Percentiles rank a stretch among this genome's conserved stretches.
Conservation (phyloP, 2,113 vertebrate species). For the Spheniscus mendiculus region DNA sequence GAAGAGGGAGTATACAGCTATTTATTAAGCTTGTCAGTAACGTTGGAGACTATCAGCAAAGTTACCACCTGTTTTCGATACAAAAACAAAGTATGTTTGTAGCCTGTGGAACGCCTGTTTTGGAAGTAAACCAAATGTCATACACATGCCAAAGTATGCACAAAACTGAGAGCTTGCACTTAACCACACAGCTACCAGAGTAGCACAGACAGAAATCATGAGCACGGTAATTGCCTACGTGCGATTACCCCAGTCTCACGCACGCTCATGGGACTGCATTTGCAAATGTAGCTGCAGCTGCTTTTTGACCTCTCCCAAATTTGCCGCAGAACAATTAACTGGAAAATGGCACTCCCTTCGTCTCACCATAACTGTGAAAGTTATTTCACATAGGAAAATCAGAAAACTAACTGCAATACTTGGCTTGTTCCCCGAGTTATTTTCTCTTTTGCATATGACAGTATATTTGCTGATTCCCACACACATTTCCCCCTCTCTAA, state of each 20-base stretch:
- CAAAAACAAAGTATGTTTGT: background rate
- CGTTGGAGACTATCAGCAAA: background rate
- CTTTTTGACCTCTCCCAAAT: background rate
- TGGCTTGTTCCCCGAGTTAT: background rate
- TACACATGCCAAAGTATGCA: rapidly evolving
- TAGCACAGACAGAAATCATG: no score
- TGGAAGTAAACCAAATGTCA: background rate
- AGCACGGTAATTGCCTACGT: background rate
- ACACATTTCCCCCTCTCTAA: background rate
- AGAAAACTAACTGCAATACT: background rate
- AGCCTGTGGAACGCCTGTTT: background rate
- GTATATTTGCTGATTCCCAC: background rate
- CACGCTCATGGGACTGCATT: background rate
- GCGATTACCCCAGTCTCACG: background rate
- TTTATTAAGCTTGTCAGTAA: background rate
- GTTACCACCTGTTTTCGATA: background rate
- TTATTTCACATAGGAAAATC: background rate
- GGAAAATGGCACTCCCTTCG: background rate
- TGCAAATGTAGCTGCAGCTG: background rate
- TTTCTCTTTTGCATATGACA: background rate
- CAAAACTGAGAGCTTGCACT: background rate
- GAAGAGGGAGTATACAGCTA: background rate
- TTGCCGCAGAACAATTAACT: background rate
- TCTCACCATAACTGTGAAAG: background rate
- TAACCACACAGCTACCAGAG: background rate